These are phyloP conservation scores for Microplitis mediator DNA, from an alignment of 1,140 invertebrate species.

Conservation along the genomic window DNA sequence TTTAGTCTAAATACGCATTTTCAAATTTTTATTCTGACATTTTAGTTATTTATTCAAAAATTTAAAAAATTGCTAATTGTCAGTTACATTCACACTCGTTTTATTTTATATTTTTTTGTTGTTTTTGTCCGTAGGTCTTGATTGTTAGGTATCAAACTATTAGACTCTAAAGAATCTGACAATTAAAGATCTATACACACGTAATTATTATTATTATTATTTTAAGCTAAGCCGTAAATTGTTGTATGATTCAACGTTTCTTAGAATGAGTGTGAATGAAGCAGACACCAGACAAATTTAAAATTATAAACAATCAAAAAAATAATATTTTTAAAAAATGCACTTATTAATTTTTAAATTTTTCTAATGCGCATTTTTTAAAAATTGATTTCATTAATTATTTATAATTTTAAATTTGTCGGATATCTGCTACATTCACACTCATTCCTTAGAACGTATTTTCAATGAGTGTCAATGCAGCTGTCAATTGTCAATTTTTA, in stretches of 20 bases:
- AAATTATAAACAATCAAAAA: too few relatives aligned
- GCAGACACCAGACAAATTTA: too few relatives aligned
- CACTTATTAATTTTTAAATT: constrained; percentile 6
- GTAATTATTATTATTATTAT: neutral
- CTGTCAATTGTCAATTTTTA: too few relatives aligned
- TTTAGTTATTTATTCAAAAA: too few relatives aligned
- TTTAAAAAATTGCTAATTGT: neutral
- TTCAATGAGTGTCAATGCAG: too few relatives aligned
- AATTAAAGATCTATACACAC: constrained; percentile 24
- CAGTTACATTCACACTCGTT: neutral
- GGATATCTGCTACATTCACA: too few relatives aligned
- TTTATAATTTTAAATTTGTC: too few relatives aligned
- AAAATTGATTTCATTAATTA: too few relatives aligned
- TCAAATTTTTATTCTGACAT: too few relatives aligned
- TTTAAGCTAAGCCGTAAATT: constrained; percentile 23
- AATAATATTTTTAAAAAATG: too few relatives aligned
- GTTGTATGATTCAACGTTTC: neutral
- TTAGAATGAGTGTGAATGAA: neutral
- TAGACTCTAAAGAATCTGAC: constrained; percentile 18
- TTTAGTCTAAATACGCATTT: too few relatives aligned
- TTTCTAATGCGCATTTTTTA: neutral
- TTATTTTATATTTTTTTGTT: neutral
- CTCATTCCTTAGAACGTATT: too few relatives aligned
- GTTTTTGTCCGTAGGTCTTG: constrained; percentile 6
- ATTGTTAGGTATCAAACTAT: constrained; percentile 10